Percentiles rank a stretch among this genome's conserved stretches.
These are phyloP conservation scores for Masticophis lateralis DNA, from an alignment of 2,797 vertebrate species.

Conservation along the genomic window DNA sequence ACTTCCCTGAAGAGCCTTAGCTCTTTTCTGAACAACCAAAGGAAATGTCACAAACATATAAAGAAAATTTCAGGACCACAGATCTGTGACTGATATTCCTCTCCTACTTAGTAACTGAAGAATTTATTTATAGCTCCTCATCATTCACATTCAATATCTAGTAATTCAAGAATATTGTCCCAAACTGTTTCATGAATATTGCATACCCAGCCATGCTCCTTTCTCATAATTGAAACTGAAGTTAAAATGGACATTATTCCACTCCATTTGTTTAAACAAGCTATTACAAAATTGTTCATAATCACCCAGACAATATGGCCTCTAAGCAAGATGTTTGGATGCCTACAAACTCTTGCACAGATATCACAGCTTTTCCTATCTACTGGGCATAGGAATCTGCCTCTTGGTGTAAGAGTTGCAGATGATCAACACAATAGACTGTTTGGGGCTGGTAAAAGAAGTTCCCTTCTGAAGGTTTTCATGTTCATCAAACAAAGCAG, in stretches of 20 bases:
- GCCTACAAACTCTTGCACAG: neutral
- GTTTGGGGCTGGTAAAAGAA: neutral
- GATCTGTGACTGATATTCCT: neutral
- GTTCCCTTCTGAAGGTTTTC: neutral
- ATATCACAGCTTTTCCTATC: neutral
- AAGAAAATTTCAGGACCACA: neutral
- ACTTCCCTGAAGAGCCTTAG: neutral
- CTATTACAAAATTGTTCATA: neutral
- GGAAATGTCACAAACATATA: neutral
- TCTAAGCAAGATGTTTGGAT: neutral
- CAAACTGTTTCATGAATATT: neutral
- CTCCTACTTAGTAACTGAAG: neutral
- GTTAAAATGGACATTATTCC: neutral
- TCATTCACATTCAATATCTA: neutral
- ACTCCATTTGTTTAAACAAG: neutral
- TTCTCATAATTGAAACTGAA: neutral
- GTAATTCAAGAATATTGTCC: neutral
- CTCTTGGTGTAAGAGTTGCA: neutral
- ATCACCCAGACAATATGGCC: neutral
- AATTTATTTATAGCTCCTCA: neutral
- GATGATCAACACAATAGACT: neutral
- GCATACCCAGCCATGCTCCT: neutral
- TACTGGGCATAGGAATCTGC: neutral
- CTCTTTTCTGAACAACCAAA: neutral
- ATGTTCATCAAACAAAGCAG: neutral